Percentiles rank a stretch among this genome's conserved stretches.
Evolutionary conservation across 2,888 invertebrate genomes (phyloP).

Genomic region (Brenthis daphne): DNA sequence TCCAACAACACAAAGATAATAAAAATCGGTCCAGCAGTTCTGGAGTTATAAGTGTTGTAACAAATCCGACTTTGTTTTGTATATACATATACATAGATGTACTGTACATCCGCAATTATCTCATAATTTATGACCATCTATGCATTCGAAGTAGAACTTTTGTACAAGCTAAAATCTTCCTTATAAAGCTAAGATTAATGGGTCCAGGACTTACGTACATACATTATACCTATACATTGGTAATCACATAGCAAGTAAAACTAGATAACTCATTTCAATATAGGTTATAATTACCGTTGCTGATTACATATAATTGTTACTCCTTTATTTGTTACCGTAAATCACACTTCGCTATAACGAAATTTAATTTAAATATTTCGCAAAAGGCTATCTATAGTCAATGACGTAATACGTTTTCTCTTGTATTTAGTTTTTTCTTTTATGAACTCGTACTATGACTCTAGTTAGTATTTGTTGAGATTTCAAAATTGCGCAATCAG

Average conservation of each 20-base stretch:
- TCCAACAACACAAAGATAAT: too few species aligned
- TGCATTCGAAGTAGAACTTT: not conserved
- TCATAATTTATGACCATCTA: not conserved
- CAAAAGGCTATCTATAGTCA: not conserved
- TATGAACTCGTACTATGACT: too few species aligned
- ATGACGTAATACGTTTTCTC: not conserved
- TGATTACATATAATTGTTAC: slow-evolving; percentile 1
- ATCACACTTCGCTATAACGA: not conserved
- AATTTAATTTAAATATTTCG: not conserved
- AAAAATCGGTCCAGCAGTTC: too few species aligned
- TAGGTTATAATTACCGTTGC: not conserved
- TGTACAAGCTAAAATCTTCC: not conserved
- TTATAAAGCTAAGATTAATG: slow-evolving; percentile 2
- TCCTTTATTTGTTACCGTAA: slow-evolving; percentile 1
- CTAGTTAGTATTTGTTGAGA: too few species aligned
- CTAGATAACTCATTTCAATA: not conserved
- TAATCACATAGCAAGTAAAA: not conserved
- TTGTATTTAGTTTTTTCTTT: not conserved
- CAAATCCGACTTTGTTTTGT: too few species aligned
- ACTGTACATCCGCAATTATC: too few species aligned
- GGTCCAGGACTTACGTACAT: not conserved
- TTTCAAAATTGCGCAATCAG: too few species aligned
- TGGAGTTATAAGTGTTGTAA: too few species aligned
- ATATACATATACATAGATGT: too few species aligned
- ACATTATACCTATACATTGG: not conserved